These are phyloP conservation scores for Danaus chrysippus DNA, from an alignment of 2,888 invertebrate genomes.

Conservation along the genomic window DNA sequence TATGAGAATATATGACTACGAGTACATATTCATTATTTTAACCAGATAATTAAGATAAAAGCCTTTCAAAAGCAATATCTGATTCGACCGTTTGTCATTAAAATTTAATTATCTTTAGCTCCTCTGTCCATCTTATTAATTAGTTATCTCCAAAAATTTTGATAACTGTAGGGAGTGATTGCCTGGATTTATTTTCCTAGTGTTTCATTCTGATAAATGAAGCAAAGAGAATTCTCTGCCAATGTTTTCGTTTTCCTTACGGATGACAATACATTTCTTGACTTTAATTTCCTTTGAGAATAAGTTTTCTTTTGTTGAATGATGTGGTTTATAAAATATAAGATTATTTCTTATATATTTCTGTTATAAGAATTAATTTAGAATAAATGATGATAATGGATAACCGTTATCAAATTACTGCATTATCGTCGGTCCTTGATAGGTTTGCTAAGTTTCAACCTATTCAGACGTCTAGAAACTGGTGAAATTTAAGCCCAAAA, in stretches of 20 bases:
- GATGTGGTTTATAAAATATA: conserved; percentile 19
- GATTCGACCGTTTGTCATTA: conserved; percentile 61
- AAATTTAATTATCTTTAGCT: conserved; percentile 68
- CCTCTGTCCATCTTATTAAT: conserved; percentile 69
- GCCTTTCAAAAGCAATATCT: conserved; percentile 27
- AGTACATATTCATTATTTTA: too few relatives aligned
- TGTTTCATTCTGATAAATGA: conserved; percentile 64
- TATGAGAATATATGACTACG: too few relatives aligned
- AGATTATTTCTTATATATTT: conserved; percentile 17
- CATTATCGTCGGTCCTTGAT: too few relatives aligned
- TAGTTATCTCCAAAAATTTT: conserved; percentile 62
- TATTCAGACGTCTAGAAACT: too few relatives aligned
- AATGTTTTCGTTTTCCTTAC: conserved; percentile 26
- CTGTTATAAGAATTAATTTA: background rate
- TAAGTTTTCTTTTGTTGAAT: conserved; percentile 26
- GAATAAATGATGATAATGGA: background rate
- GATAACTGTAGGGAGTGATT: conserved; percentile 70
- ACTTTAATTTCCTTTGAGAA: conserved; percentile 31
- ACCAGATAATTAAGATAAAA: conserved; percentile 6
- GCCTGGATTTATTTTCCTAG: conserved; percentile 62
- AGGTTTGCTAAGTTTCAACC: too few relatives aligned
- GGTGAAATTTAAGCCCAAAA: too few relatives aligned
- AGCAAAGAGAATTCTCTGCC: conserved; percentile 27
- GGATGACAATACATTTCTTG: conserved; percentile 30
- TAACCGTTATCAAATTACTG: too few relatives aligned